A percentile compares a stretch with the other conserved stretches of the same genome.
Conservation (phyloP, 1,140 invertebrate species). For the Pogonomyrmex californicus region DNA sequence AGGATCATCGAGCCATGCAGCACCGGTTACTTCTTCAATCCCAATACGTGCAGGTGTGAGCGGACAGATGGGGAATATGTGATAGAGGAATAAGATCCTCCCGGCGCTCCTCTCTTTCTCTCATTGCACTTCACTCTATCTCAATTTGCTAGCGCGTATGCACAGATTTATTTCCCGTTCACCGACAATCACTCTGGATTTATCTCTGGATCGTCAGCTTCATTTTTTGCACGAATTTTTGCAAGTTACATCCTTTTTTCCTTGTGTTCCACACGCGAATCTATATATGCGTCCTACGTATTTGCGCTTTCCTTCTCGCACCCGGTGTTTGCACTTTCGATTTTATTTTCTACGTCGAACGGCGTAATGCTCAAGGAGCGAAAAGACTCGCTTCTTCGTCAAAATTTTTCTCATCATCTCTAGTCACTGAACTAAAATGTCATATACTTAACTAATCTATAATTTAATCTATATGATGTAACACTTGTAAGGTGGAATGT, state of each 20-base stretch:
- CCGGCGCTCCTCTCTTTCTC: conserved; percentile 14
- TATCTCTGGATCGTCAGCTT: neutral
- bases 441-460: conserved; percentile 11
- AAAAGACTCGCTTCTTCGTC: conserved; percentile 4
- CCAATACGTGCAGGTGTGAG: conserved; percentile 88
- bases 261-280: neutral
- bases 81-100: conserved; percentile 46
- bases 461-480: conserved; percentile 24
- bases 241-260: neutral
- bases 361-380: neutral
- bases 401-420: neutral
- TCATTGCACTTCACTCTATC: conserved; percentile 49
- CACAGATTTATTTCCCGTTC: conserved; percentile 33
- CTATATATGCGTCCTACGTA: neutral
- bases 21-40: conserved; percentile 88
- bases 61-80: conserved; percentile 32
- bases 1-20: conserved; percentile 87
- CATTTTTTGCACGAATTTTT: neutral
- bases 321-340: neutral
- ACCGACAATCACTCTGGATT: neutral
- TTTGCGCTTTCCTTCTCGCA: neutral
- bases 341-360: neutral
- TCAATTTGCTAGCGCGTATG: conserved; percentile 60
- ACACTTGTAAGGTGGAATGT: conserved; percentile 11
- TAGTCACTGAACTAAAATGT: conserved; percentile 28